Base-by-base conservation (phyloP, 2,113 vertebrate genomes). In the Seriola dumerili region DNA sequence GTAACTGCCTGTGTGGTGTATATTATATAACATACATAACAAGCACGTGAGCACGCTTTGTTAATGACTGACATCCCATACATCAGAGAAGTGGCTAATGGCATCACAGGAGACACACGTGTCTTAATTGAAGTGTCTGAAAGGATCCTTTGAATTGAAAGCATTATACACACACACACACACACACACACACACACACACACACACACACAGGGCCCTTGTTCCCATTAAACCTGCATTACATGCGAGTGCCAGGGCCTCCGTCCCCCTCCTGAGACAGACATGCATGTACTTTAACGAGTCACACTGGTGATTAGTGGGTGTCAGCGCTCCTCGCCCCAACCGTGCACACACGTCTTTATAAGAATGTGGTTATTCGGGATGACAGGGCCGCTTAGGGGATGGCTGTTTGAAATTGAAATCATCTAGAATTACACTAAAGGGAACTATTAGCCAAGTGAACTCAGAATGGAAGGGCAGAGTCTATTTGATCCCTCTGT, bases 371-470 rank as follows among this genome's bases (percentile, higher is more conserved):
- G 78, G 85, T 86, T 58, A 90, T 71, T 54, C 57, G 10, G 73
- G 52, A 71, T 69, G 85, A 74, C 85, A 70, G 84, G 29, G 67
- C 78, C 25, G 74, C 77, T 88, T 66, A 46, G 72, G 36, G 52
- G 58, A 64, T 63, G 65, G 61, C 73, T 48, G 63, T 87, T 85
- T 85, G 73, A 90, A 89, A 85, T 46, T 72, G 85, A 89, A 88
- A 92, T 85, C 54, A 75, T 85, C 62, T 72, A 55, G 50, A 44
- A 81, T 87, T 67, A 59, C 62, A 80, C 84, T 64, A 32, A 78
- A 71, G 85, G 80, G 84, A 86, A 68, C 72, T 58, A 80, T 89
- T 88, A 89, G 50, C 72, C 69, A 79, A 40, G 81, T 91, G 87
- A 81, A 71, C 63, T 65, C 66, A n/a, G 75, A 72, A 69, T 55